These are phyloP conservation scores for Parasteatoda tepidariorum DNA, from an alignment of 1,140 invertebrate genomes.

Conservation along the genomic window DNA sequence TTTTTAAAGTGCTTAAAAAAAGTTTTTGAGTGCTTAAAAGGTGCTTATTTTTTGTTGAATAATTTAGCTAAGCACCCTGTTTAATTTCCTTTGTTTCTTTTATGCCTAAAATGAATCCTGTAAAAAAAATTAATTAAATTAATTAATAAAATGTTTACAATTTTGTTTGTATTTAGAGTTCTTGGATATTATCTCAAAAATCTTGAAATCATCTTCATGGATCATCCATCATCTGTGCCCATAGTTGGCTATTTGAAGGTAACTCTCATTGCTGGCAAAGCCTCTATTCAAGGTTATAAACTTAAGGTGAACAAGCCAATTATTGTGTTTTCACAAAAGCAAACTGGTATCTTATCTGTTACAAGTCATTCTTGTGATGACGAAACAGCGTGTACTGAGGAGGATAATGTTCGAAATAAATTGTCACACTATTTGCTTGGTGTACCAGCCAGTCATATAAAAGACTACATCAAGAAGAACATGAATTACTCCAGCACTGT, in stretches of 20 bases:
- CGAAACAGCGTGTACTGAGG: not conserved
- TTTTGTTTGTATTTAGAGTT: not conserved
- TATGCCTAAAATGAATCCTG: no score
- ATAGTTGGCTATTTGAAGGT: conserved; percentile 9
- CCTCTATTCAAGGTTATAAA: conserved; percentile 2
- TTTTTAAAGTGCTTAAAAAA: no score
- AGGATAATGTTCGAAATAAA: not conserved
- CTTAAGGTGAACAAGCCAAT: not conserved
- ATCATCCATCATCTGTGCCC: not conserved
- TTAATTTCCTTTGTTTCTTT: no score
- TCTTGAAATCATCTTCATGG: conserved; percentile 2
- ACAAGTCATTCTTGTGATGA: not conserved
- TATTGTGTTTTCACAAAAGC: conserved; percentile 7
- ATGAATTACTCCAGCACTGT: not conserved
- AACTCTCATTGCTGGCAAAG: not conserved
- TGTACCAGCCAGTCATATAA: not conserved
- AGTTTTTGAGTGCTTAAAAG: no score
- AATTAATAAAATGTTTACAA: no score
- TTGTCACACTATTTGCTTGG: not conserved
- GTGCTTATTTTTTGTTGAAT: no score
- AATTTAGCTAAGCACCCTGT: no score
- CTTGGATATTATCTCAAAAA: not conserved
- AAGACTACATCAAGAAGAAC: not conserved
- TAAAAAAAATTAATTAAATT: no score
- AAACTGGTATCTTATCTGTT: not conserved